Base-by-base conservation (phyloP, 2,113 vertebrate genomes). In the Chrysochloris asiatica region DNA sequence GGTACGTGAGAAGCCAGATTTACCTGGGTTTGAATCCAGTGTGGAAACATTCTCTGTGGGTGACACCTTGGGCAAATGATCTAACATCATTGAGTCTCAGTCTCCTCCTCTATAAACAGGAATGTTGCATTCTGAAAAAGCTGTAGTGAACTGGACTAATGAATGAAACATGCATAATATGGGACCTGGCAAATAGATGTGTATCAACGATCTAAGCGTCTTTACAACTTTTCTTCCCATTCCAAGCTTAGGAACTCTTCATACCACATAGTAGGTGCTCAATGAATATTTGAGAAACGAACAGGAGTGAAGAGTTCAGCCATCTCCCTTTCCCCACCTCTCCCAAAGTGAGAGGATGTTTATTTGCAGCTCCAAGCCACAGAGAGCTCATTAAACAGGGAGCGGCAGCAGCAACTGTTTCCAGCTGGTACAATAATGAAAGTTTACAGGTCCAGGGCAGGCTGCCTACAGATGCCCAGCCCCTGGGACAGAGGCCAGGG, bases 331-430 rank as follows among this genome's bases (percentile, higher is more conserved):
- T 72, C 28, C 33, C 43, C 43, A n/a, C 28, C 61, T 52, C 81
- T 87, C n/a, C 33, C 43, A 7, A 83, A 91, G 75, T 24, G 28
- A 79, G 19, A 79, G 47, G 67, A 48, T 86, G 65, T 95, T 90
- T 92, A 87, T 87, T 69, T 54, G 73, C 22, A 76, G 47, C 36
- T 88, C 59, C 28, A 67, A 54, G 80, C n/a, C 26, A 3, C 69
- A 50, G 79, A 67, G 80, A 88, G 76, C 79, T 95, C 86, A 76
- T 91, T 79, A 92, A 93, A 94, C 76, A 86, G 85, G 92, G 92
- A 86, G 91, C 50, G 89, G 83, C 71, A 48, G 83, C 48, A 2
- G 45, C 24, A 36, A 65, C 33, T 50, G 43, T 84, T 89, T 94
- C 83, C 86, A 83, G 83, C 56, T 67, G 41, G 59, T 22, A 52